Conservation (phyloP, 2,113 vertebrate species). For the Eudyptes chrysolophus region DNA sequence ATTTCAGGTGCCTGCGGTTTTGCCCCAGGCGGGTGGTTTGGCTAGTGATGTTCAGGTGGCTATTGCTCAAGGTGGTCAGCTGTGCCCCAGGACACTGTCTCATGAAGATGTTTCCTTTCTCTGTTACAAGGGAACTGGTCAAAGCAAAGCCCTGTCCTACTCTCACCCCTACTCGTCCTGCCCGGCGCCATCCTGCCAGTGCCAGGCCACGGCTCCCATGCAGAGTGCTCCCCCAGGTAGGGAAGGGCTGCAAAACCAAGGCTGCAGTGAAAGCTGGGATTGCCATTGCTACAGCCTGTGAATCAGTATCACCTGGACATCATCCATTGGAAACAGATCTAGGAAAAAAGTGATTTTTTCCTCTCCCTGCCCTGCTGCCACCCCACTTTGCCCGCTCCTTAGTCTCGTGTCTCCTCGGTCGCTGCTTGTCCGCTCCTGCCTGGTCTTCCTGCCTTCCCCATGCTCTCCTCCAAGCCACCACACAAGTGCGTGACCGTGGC, state of each 20-base stretch:
- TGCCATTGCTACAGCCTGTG: neutral
- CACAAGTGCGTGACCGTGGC: rapidly evolving
- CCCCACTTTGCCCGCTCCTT: neutral
- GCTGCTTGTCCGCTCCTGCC: neutral
- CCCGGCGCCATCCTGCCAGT: neutral
- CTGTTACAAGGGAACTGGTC: neutral
- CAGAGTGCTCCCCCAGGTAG: neutral
- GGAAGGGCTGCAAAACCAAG: neutral
- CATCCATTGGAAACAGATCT: neutral
- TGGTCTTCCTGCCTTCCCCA: neutral
- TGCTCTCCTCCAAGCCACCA: neutral
- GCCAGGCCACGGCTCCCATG: neutral
- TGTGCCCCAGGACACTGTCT: neutral
- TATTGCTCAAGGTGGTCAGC: neutral
- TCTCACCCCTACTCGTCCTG: rapidly evolving
- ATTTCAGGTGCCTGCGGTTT: rapidly evolving
- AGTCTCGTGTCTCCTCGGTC: neutral
- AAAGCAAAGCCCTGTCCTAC: neutral
- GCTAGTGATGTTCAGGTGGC: neutral
- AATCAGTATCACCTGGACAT: neutral
- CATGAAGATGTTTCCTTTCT: neutral
- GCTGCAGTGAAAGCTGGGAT: neutral
- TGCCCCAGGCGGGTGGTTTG: neutral
- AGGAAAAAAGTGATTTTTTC: neutral
- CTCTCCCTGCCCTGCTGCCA: neutral